Percentiles rank a stretch among this genome's conserved stretches.
Conservation (phyloP, 2,888 invertebrate genomes). For the Cephus sareptanus region DNA sequence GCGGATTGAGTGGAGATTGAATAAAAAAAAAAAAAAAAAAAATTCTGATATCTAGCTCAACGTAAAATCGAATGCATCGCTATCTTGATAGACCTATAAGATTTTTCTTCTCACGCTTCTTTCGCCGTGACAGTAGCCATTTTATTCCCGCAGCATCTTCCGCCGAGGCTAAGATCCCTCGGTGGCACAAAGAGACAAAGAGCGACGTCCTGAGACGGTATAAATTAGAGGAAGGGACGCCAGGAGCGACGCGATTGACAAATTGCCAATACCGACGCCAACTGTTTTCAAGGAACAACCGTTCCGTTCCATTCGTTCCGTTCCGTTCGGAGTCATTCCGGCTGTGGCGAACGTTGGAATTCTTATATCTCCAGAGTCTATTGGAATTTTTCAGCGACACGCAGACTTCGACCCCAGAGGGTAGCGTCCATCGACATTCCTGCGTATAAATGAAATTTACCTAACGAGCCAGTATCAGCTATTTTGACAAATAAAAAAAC, state of each 20-base stretch:
- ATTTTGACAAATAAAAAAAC: background rate
- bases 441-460: background rate
- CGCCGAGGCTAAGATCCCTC: background rate
- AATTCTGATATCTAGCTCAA: background rate
- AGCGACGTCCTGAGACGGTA: background rate
- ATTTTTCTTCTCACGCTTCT: background rate
- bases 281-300: constrained; percentile 30
- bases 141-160: background rate
- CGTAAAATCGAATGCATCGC: background rate
- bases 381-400: background rate
- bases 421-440: background rate
- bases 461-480: background rate
- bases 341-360: background rate
- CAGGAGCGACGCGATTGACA: constrained; percentile 23
- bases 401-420: background rate
- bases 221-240: constrained; percentile 2
- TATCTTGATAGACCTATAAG: background rate
- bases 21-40: background rate
- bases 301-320: constrained; percentile 26
- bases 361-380: background rate
- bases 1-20: background rate
- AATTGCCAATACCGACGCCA: constrained; percentile 35
- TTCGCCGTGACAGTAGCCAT: background rate
- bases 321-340: background rate
- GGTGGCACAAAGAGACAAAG: background rate